Conservation (phyloP, 2,888 invertebrate genomes). For the Allygus modestus region DNA sequence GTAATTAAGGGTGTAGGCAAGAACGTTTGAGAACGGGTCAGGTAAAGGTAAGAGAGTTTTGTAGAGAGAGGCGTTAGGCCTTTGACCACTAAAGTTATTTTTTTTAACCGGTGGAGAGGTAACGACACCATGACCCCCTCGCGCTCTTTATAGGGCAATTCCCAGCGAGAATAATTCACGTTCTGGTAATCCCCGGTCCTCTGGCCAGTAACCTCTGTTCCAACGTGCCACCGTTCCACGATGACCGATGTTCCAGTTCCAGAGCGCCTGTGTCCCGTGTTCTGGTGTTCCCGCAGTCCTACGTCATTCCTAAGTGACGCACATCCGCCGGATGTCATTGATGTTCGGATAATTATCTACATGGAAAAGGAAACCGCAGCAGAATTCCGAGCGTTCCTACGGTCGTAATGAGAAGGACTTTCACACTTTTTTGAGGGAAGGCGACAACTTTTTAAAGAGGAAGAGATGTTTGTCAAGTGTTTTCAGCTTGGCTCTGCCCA, state of each 20-base stretch:
- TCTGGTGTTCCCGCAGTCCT: neutral
- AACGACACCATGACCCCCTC: too few relatives aligned
- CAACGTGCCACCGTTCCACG: neutral
- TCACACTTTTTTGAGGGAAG: neutral
- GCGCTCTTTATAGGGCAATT: too few relatives aligned
- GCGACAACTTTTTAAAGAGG: neutral
- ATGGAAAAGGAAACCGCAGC: neutral
- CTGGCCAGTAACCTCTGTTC: neutral
- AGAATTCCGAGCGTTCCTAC: neutral
- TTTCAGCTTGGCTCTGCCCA: too few relatives aligned
- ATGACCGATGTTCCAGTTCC: neutral
- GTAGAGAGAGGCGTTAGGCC: too few relatives aligned
- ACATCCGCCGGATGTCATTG: neutral
- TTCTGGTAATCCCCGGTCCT: neutral
- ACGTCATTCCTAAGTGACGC: constrained; percentile 2
- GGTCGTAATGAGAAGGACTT: neutral
- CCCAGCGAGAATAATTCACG: too few relatives aligned
- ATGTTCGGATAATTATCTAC: neutral
- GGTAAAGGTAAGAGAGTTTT: too few relatives aligned
- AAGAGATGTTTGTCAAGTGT: neutral
- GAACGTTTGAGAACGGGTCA: too few relatives aligned
- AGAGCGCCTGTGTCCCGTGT: neutral
- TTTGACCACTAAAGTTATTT: too few relatives aligned
- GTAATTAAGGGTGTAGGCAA: too few relatives aligned
- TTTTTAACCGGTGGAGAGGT: too few relatives aligned